Evolutionary conservation across 2,888 invertebrate genomes (phyloP).

Genomic region (Cybosia mesomella): DNA sequence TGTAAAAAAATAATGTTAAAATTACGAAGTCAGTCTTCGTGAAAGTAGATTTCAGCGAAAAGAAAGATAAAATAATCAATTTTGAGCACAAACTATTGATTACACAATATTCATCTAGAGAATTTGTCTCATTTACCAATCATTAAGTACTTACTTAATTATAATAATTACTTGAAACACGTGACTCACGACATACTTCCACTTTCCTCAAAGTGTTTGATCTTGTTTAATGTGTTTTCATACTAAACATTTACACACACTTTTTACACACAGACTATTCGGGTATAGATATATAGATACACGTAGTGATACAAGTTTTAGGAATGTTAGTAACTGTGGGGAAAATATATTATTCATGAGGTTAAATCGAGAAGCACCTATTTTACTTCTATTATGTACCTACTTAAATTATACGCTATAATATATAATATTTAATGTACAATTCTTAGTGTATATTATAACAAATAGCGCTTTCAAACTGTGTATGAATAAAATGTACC

Average conservation of each 20-base stretch:
- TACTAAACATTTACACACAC: slow-evolving; percentile 36
- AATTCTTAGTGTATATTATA: too few relatives aligned
- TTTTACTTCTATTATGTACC: too few relatives aligned
- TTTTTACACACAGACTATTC: slow-evolving; percentile 25
- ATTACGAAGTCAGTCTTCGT: too few relatives aligned
- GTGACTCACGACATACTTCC: slow-evolving; percentile 9
- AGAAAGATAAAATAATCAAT: too few relatives aligned
- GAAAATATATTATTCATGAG: not conserved
- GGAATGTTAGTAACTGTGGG: not conserved
- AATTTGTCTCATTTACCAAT: not conserved
- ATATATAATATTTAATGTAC: too few relatives aligned
- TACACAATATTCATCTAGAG: not conserved
- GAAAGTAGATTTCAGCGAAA: too few relatives aligned
- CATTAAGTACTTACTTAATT: not conserved
- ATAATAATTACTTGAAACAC: slow-evolving; percentile 5
- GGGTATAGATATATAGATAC: not conserved
- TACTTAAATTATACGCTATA: too few relatives aligned
- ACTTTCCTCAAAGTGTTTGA: slow-evolving; percentile 21
- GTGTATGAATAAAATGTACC: too few relatives aligned
- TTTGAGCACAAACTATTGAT: too few relatives aligned
- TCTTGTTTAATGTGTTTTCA: slow-evolving; percentile 36
- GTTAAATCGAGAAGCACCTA: too few relatives aligned
- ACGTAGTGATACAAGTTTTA: slow-evolving; percentile 15
- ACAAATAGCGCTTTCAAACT: too few relatives aligned
- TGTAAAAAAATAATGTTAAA: too few relatives aligned